A percentile compares a stretch with the other conserved stretches of the same genome.
phyloP scores from a whole-genome alignment of 30 jellyfish, hydroid and myxozoan genomes.

The Cassiopea andromeda region DNA sequence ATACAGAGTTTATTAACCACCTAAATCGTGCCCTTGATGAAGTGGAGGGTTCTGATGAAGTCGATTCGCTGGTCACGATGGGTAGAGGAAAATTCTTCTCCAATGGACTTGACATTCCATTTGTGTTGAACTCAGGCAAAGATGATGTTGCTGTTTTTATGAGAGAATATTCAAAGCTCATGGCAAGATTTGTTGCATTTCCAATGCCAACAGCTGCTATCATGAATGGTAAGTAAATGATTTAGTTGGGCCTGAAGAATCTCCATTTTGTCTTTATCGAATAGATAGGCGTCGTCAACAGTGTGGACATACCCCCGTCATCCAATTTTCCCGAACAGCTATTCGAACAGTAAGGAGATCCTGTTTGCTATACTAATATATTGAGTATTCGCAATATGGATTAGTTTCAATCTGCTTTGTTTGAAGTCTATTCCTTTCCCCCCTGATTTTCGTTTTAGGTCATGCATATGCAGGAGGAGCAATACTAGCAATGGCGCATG shows the following conservation, averaged over 20 bases:
- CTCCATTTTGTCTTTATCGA: too few relatives aligned
- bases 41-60: constrained; percentile 42
- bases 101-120: constrained; percentile 65
- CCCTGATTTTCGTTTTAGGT: constrained; percentile 19
- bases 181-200: constrained; percentile 70
- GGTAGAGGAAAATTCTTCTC: constrained; percentile 70
- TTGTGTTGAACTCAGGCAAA: constrained; percentile 25
- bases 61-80: constrained; percentile 58
- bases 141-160: constrained; percentile 30
- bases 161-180: constrained; percentile 44
- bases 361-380: too few relatives aligned
- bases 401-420: too few relatives aligned
- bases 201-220: constrained; percentile 80
- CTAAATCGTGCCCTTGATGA: constrained; percentile 60
- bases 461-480: constrained; percentile 83
- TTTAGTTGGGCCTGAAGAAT: neutral
- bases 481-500: constrained; percentile 71
- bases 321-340: too few relatives aligned
- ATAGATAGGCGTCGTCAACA: too few relatives aligned
- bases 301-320: too few relatives aligned
- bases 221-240: constrained; percentile 60
- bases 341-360: too few relatives aligned
- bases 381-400: too few relatives aligned
- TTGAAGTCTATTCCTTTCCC: too few relatives aligned
- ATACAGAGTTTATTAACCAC: constrained; percentile 23